Percentiles rank a stretch among this genome's conserved stretches.
Evolutionary conservation across 2,797 vertebrate genomes (phyloP).

Genomic region (Periophthalmus magnuspinnatus): DNA sequence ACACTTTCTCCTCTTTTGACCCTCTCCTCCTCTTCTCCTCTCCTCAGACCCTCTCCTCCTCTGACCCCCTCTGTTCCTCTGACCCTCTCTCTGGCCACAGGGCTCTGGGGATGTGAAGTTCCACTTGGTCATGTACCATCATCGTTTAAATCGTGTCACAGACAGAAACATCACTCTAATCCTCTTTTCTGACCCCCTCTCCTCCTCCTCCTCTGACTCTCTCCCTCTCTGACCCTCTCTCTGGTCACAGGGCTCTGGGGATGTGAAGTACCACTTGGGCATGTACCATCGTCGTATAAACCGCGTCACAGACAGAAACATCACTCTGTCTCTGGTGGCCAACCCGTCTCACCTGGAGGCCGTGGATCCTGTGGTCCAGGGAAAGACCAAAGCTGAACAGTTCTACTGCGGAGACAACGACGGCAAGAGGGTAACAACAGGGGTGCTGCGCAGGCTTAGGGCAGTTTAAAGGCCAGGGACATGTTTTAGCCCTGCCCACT

Average conservation of each 20-base stretch:
- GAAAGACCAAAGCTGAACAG: slow-evolving; percentile 96
- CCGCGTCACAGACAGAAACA: slow-evolving; percentile 83
- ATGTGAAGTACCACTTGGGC: slow-evolving; percentile 95
- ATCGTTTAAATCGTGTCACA: slow-evolving; percentile 86
- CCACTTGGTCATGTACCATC: slow-evolving; percentile 94
- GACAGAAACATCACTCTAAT: slow-evolving; percentile 84
- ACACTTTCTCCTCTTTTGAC: too few relatives aligned
- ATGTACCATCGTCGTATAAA: slow-evolving; percentile 93
- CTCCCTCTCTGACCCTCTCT: background rate
- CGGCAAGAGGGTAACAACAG: slow-evolving; percentile 83
- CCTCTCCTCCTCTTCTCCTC: background rate
- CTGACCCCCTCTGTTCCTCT: background rate
- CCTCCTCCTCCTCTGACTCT: background rate
- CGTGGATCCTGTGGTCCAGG: slow-evolving; percentile 92
- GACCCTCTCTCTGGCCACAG: slow-evolving; percentile 57
- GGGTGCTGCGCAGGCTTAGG: background rate
- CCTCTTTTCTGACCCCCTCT: background rate
- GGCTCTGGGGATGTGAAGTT: slow-evolving; percentile 96
- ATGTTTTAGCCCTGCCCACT: too few relatives aligned
- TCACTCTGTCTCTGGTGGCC: slow-evolving; percentile 89
- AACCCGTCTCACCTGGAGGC: slow-evolving; percentile 96
- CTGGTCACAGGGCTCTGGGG: slow-evolving; percentile 85
- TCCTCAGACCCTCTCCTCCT: too few relatives aligned
- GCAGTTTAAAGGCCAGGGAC: background rate
- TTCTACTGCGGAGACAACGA: slow-evolving; percentile 92